Base-by-base conservation (phyloP, 2,113 vertebrate genomes). In the Menura novaehollandiae region DNA sequence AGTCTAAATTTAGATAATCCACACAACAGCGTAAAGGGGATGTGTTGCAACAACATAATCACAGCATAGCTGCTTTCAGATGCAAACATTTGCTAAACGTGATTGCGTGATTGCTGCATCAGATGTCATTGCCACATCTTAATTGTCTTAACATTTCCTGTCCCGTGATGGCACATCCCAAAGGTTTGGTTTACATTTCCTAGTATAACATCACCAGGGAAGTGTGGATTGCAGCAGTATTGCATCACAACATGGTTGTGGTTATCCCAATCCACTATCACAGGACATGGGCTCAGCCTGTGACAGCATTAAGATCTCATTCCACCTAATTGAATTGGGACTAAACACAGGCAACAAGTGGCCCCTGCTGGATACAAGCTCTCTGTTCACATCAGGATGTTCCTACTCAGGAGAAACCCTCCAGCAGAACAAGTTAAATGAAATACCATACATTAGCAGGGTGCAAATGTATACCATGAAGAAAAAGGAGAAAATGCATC, bases 101-200 rank as follows among this genome's bases (percentile, higher is more conserved):
- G 43, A 73, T 80, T 62, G 75, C 69, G 7, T 33, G 80, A 58
- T 88, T 67, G 44, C 88, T 58, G 28, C 67, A 67, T 51, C 47
- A 35, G 63, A 51, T 67, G 35, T 59, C 43, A 7, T 84, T 89
- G 77, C 81, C 63, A 69, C 79, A 37, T 43, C 51, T 7, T 88
- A 79, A 95, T 91, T 90, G 58, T 15, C 15, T 85, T 68, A 85
- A 74, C 74, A 60, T 93, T 93, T 96, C 90, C 93, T 94, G 88
- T 41, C 16, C 39, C 59, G 43, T 66, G 55, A 35, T 79, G 81
- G 49, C 84, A 22, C 28, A 17, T 76, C 67, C 51, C 85, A 71
- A 41, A 28, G 63, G 39, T 84, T 79, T 79, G 81, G 66, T 67
- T 88, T 56, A 43, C 5, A 5, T 88, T 85, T 73, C 15, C 32